These are phyloP conservation scores for Conger conger DNA, from an alignment of 2,113 vertebrate genomes.

Conservation along the genomic window DNA sequence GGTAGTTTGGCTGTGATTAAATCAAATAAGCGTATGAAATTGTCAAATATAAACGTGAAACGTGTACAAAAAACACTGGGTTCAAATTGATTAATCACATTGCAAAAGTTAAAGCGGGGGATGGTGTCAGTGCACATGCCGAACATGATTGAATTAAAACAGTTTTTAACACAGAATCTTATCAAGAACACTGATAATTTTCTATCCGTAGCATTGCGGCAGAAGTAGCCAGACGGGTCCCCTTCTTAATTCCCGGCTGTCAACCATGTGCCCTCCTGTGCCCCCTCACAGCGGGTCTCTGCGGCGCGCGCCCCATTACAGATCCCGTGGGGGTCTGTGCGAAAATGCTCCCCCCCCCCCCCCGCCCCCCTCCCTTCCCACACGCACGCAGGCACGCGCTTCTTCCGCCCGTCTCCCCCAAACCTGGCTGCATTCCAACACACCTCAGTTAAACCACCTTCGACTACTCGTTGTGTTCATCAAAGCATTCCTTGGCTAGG, in stretches of 20 bases:
- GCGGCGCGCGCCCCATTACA: conserved; percentile 42
- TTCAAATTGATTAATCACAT: background rate
- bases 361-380: too few relatives aligned
- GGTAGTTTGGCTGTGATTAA: background rate
- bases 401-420: conserved; percentile 54
- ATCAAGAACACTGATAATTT: background rate
- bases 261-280: conserved; percentile 39
- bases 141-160: too few relatives aligned
- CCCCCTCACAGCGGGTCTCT: conserved; percentile 52
- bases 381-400: background rate
- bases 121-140: too few relatives aligned
- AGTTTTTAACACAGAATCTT: background rate
- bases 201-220: conserved; percentile 20
- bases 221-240: conserved; percentile 37
- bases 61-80: background rate
- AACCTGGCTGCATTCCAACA: conserved; percentile 67
- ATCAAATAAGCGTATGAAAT: too few relatives aligned
- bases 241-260: conserved; percentile 40
- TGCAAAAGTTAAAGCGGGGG: background rate
- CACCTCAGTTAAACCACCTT: conserved; percentile 46
- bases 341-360: conserved; percentile 42
- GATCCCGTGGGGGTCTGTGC: conserved; percentile 60
- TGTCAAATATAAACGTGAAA: background rate
- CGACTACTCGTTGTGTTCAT: background rate
- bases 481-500: background rate